Conservation (phyloP, 2,888 invertebrate genomes). For the Bellardia bayeri region DNA sequence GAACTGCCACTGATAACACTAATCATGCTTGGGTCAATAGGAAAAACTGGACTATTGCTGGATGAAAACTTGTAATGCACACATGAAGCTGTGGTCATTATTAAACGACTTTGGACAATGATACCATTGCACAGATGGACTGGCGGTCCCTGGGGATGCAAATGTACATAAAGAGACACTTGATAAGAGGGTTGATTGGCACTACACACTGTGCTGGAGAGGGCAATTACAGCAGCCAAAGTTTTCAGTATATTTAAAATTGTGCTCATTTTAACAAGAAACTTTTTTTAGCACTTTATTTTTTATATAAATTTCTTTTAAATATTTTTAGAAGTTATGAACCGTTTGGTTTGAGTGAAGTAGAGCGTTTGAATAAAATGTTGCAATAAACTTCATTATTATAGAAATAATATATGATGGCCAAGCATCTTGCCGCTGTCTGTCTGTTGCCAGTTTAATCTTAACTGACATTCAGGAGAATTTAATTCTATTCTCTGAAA, state of each 20-base stretch:
- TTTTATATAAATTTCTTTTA: background rate
- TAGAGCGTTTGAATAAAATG: conserved; percentile 52
- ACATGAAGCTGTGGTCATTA: conserved; percentile 77
- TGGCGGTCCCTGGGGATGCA: conserved; percentile 66
- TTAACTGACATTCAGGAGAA: conserved; percentile 64
- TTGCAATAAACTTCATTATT: conserved; percentile 32
- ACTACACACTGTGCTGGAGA: background rate
- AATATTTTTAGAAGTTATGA: conserved; percentile 12
- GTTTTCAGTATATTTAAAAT: conserved; percentile 21
- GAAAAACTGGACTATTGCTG: conserved; percentile 32
- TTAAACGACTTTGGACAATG: conserved; percentile 76
- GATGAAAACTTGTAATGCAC: conserved; percentile 70
- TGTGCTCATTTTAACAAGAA: background rate
- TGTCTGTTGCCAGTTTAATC: conserved; percentile 50
- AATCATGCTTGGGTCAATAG: conserved; percentile 68
- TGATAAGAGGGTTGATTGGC: conserved; percentile 75
- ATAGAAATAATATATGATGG: conserved; percentile 57
- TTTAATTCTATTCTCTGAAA: conserved; percentile 59
- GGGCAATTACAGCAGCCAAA: conserved; percentile 3
- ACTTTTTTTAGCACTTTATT: background rate
- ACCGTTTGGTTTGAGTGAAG: conserved; percentile 21
- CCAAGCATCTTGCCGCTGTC: conserved; percentile 2
- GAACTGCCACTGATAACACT: conserved; percentile 74
- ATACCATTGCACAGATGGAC: conserved; percentile 77
- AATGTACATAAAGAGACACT: conserved; percentile 74